These are phyloP conservation scores for Peucedramus taeniatus DNA, from an alignment of 2,113 vertebrate genomes.

Conservation along the genomic window DNA sequence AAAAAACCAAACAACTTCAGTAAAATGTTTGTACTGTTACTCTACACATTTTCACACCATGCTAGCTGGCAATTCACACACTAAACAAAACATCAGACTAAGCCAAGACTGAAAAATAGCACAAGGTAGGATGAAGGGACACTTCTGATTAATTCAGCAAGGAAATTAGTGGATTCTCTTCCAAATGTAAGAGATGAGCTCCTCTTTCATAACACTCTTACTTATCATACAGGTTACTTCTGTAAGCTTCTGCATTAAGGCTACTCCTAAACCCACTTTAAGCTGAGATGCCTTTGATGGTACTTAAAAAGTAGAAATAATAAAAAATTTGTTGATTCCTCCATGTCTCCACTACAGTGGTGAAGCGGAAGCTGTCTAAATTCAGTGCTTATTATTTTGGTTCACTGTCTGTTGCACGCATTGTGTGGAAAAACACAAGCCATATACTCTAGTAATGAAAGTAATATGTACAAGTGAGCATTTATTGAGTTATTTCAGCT, in stretches of 20 bases:
- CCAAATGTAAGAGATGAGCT: neutral
- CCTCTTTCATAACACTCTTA: neutral
- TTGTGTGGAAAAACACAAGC: neutral
- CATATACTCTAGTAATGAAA: neutral
- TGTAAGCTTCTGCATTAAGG: neutral
- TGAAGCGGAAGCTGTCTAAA: neutral
- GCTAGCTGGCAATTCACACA: neutral
- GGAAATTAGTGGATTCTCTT: neutral
- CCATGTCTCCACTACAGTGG: neutral
- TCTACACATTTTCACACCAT: neutral
- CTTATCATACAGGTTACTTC: neutral
- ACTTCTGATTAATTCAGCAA: neutral
- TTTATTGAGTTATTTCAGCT: neutral
- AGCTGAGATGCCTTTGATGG: neutral
- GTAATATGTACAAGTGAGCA: neutral
- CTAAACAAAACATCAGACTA: neutral
- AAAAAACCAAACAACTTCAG: neutral
- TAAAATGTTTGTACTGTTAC: neutral
- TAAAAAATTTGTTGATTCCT: neutral
- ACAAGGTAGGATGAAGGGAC: neutral
- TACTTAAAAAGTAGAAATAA: neutral
- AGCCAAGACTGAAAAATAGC: neutral
- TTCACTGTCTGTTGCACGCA: neutral
- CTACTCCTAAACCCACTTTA: neutral
- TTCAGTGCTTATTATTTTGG: neutral